A percentile compares a stretch with the other conserved stretches of the same genome.
Conservation (phyloP, 2,797 vertebrate genomes). For the Sebastes oblongus region DNA sequence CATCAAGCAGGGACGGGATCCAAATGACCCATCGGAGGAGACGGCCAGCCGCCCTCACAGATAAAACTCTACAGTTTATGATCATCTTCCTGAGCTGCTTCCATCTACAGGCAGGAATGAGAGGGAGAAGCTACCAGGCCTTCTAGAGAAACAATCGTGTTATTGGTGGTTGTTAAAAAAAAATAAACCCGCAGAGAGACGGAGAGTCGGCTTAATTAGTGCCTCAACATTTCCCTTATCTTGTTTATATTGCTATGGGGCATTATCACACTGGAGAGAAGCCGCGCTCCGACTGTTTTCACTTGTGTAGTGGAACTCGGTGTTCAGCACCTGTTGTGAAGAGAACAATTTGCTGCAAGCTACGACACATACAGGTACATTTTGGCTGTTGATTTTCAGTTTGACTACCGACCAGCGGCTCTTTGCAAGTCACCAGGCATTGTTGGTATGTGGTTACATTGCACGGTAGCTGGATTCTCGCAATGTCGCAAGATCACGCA, state of each 20-base stretch:
- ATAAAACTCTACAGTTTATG: conserved; percentile 47
- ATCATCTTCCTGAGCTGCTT: conserved; percentile 40
- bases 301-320: neutral
- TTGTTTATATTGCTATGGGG: neutral
- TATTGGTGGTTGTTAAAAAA: neutral
- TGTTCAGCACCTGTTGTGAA: neutral
- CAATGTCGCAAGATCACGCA: rapidly evolving
- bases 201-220: conserved; percentile 17
- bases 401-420: too few species aligned
- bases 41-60: conserved; percentile 6
- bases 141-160: neutral
- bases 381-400: neutral
- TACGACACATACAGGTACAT: neutral
- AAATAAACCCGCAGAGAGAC: conserved; percentile 5
- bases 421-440: too few species aligned
- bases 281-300: neutral
- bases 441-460: too few species aligned
- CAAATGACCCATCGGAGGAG: conserved; percentile 47
- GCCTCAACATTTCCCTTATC: neutral
- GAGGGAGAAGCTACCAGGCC: neutral
- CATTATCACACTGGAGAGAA: neutral
- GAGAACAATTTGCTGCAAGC: neutral
- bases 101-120: neutral
- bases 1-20: conserved; percentile 43
- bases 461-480: too few species aligned